Evolutionary conservation across 2,888 invertebrate species (phyloP), one percentile per base, ranked within the genome.

Genomic region (Germaria angustata): DNA sequence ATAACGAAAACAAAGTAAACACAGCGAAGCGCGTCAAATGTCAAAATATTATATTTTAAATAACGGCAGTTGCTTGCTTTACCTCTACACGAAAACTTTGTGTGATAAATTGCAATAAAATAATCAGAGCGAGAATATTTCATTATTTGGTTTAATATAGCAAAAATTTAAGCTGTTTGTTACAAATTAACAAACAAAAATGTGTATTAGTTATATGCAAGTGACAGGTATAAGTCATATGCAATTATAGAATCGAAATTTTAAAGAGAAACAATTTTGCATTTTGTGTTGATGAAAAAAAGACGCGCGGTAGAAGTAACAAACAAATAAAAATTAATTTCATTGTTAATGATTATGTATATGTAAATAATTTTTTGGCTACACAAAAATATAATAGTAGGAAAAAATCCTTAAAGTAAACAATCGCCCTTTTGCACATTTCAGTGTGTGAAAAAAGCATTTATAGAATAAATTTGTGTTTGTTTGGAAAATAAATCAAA

Each of bases 21-120:
- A 75, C 69, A 75, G 81, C 55, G 17, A 5, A 69, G 75, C 69
- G 79, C 79, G 72, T 71, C 77, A 82, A 83, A 46, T 84, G 85
- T 85, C 85, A 86, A 75, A 79, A 57, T 73, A 78, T 61, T 28
- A 28, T 28, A 5, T 78, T 66, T 84, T 63, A 72, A 61, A 51
- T 84, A 85, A 85, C 86, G 85, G 85, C 85, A 83, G 77, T 85
- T 85, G 81, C 66, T 81, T 76, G 69, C 78, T 79, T 80, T 84
- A 28, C 68, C 46, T 80, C 41, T 73, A 69, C 15, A 34, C 17
- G 61, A 68, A 72, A 69, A 69, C n/a, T 65, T 66, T 53, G 22
- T 39, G 39, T 11, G 51, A 66, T 39, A 61, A 39, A 39, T 61
- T 57, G 8, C 13, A 76, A 17, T 49, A 72, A 53, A 81, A 81